Base-by-base conservation (phyloP, 2,797 vertebrate genomes). In the Girardinus metallicus region DNA sequence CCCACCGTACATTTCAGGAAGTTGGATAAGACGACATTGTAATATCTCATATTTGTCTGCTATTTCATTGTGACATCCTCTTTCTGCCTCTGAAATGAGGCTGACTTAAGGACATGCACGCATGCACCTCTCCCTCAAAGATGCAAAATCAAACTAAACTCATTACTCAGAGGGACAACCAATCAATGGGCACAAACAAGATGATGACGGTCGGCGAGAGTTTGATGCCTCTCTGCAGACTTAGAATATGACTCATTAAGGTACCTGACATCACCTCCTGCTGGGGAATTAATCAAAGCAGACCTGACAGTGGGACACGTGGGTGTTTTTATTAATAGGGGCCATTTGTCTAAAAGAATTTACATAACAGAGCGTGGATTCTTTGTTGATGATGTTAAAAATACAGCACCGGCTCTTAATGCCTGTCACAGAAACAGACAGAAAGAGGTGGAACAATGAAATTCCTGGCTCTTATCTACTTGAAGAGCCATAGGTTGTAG, bases 331-430 rank as follows among this genome's bases (percentile, higher is more conserved):
- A 55, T 83, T 83, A 80, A 83, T 76, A 70, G 80, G 70, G 75
- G 83, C 73, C n/a, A 76, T 78, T 86, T 44, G 70, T 80, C 85
- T 84, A 72, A 47, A 80, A 55, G 76, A 79, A 88, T 83, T 88
- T 80, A 68, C 71, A 75, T 75, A 81, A 84, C 73, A 78, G 68
- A 79, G 44, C 34, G 15, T 0, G 12, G 60, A 16, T 62, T 29
- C 70, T 90, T 86, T 89, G 80, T 86, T 85, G 76, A 70, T 43
- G 29, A 44, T 74, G 82, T 78, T 85, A 88, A 90, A 87, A 88
- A 92, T 84, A 81, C 66, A 49, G 75, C 75, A 57, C 9, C 23
- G 49, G 80, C 68, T 87, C 76, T 84, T 78, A 66, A 83, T 85
- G 87, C 75, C 68, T 13, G 51, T 21, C 55, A 74, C 23, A 64